A percentile compares a stretch with the other conserved stretches of the same genome.
Evolutionary conservation across 2,888 invertebrate species (phyloP).

Genomic region (Eledone cirrhosa): DNA sequence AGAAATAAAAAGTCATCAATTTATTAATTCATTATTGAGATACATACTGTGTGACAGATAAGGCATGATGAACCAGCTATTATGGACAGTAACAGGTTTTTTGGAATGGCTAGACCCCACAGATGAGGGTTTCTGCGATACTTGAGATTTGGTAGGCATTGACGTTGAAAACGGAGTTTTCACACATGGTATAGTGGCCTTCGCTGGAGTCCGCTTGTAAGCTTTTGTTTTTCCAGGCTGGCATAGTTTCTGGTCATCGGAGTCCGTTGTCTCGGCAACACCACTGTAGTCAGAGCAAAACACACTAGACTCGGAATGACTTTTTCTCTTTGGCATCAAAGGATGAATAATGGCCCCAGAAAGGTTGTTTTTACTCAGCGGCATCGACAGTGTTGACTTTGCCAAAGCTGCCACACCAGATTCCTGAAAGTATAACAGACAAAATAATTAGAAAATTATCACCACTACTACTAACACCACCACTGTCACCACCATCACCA

Average conservation of each 20-base stretch:
- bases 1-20: too few relatives aligned
- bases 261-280: slow-evolving; percentile 1
- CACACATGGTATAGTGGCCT: too few relatives aligned
- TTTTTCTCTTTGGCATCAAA: slow-evolving; percentile 17
- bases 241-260: neutral
- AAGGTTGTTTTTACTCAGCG: slow-evolving; percentile 22
- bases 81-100: slow-evolving; percentile 23
- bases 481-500: too few relatives aligned
- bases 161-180: neutral
- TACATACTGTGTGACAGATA: slow-evolving; percentile 21
- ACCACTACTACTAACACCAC: neutral
- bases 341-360: slow-evolving; percentile 19
- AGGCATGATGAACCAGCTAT: slow-evolving; percentile 24
- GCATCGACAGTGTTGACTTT: slow-evolving; percentile 19
- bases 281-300: slow-evolving; percentile 13
- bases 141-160: neutral
- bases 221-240: neutral
- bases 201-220: neutral
- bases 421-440: neutral
- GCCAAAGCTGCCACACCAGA: slow-evolving; percentile 22
- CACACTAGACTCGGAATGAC: slow-evolving; percentile 12
- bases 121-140: neutral
- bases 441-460: neutral
- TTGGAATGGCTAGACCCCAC: neutral
- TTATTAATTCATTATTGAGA: too few relatives aligned